Base-by-base conservation (phyloP, 2,888 invertebrate species). In the Laothoe populi region DNA sequence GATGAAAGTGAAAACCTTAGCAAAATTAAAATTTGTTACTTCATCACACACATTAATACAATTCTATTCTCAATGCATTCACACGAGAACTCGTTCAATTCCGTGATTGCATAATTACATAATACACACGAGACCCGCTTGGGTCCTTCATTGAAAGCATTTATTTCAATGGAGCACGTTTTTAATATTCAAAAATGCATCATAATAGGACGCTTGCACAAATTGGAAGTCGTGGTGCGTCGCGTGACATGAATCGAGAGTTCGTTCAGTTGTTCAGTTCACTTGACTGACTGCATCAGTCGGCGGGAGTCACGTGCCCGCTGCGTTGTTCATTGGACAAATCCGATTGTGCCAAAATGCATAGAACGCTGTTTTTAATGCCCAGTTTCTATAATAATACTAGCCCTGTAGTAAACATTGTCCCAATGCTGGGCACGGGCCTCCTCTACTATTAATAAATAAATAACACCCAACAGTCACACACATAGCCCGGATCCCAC, bases 201-300 rank as follows among this genome's bases (percentile, higher is more conserved):
- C 26, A 49, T 31, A 61, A 68, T 67, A 70, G 69, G 69, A 71
- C 66, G 63, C 58, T 58, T 53, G 61, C 53, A 65, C 71, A 70
- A 72, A 72, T 72, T 71, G 70, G 70, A 11, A 64, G 66, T 63
- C 60, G 64, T 63, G 67, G 64, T 60, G 60, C 42, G 60, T 53
- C 60, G 38, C 60, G 60, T 61, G 60, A 61, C 60, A 40, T 53
- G 60, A 61, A 53, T 53, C 24, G 24, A n/a, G 53, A 53, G 53
- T 31, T 49, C 49, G 49, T 26, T 48, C 48, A 48, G 49, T 31
- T 53, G 49, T 26, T 48, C 48, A 48, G 49, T 31, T 53, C 53
- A 19, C 53, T 53, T 53, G 53, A 53, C 31, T 53, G 53, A 53
- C 53, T 35, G 53, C 16, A 53, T 48, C 48, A 60, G 62, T 46